A percentile compares a stretch with the other conserved stretches of the same genome.
Conservation (phyloP, 2,888 invertebrate species). For the Megamerina dolium region DNA sequence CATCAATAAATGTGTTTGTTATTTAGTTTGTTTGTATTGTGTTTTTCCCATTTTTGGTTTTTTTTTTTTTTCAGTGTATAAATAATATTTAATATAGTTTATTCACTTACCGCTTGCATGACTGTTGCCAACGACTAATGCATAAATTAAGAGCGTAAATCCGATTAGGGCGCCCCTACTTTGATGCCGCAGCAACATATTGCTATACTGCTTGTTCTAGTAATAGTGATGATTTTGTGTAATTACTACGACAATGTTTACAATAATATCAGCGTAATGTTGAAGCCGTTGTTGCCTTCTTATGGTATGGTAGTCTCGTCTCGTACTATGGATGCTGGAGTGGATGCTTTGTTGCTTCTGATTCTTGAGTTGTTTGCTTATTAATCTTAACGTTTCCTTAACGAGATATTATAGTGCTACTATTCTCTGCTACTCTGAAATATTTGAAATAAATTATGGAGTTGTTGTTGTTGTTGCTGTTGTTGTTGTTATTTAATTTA, state of each 20-base stretch:
- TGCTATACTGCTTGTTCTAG: conserved; percentile 15
- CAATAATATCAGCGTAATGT: conserved; percentile 16
- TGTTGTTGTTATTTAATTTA: not conserved
- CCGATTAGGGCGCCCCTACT: conserved; percentile 34
- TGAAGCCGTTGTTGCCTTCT: conserved; percentile 12
- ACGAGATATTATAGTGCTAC: too few relatives aligned
- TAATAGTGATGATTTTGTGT: conserved; percentile 10
- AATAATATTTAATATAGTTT: not conserved
- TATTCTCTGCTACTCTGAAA: too few relatives aligned
- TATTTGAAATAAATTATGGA: too few relatives aligned
- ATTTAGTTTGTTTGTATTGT: too few relatives aligned
- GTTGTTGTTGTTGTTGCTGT: not conserved
- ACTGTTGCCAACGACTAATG: conserved; percentile 31
- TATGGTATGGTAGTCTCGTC: not conserved
- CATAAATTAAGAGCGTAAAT: conserved; percentile 38
- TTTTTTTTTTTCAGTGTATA: not conserved
- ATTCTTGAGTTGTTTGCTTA: conserved; percentile 7
- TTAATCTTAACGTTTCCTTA: too few relatives aligned
- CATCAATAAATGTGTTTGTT: too few relatives aligned
- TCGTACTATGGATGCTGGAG: conserved; percentile 2
- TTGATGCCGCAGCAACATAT: conserved; percentile 26
- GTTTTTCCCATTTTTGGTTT: too few relatives aligned
- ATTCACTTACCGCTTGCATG: conserved; percentile 38
- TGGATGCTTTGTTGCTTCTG: conserved; percentile 6
- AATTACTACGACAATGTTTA: conserved; percentile 3